Evolutionary conservation across 2,113 vertebrate species (phyloP).

Genomic region (Ceyx melanurus): DNA sequence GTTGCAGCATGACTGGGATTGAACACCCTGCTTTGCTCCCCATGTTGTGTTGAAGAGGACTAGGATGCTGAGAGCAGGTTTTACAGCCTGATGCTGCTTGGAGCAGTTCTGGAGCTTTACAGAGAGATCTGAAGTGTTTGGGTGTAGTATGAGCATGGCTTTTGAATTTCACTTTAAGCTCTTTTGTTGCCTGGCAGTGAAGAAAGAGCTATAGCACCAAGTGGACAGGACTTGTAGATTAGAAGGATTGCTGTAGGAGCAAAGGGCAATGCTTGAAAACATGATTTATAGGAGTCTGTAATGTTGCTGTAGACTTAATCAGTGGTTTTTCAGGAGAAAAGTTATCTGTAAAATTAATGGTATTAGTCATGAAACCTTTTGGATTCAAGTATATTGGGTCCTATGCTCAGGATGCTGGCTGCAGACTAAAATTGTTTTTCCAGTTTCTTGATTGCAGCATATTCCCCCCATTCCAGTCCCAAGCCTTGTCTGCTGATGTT

Average conservation of each 20-base stretch:
- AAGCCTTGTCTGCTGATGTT: background rate
- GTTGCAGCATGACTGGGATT: background rate
- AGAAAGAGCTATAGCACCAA: background rate
- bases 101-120: background rate
- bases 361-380: background rate
- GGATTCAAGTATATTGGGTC: background rate
- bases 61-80: background rate
- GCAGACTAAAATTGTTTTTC: background rate
- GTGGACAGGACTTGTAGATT: background rate
- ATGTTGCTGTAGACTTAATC: background rate
- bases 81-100: background rate
- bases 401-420: rapidly evolving
- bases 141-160: background rate
- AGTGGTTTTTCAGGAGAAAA: background rate
- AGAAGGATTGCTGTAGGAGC: background rate
- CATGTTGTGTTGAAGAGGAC: background rate
- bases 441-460: background rate
- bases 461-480: background rate
- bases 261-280: background rate
- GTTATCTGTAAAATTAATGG: background rate
- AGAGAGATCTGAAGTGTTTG: background rate
- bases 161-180: background rate
- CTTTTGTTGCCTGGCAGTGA: background rate
- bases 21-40: background rate
- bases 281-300: background rate